Conservation (phyloP, 2,113 vertebrate genomes). For the Varanus salvator region DNA sequence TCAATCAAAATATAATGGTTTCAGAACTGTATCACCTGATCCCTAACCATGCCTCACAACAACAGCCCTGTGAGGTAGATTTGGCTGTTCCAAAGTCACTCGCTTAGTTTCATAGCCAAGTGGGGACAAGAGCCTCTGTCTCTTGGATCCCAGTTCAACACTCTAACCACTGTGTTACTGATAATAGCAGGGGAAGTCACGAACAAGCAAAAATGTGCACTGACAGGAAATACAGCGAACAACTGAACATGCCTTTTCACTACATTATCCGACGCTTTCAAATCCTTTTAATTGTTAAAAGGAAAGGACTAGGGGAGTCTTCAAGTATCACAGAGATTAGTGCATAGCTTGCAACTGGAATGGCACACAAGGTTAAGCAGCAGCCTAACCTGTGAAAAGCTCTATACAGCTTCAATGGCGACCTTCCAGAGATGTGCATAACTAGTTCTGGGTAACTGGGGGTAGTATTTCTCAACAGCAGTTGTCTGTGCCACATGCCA, state of each 20-base stretch:
- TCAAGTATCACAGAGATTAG: background rate
- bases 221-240: constrained; percentile 60
- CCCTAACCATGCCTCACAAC: background rate
- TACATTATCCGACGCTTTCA: background rate
- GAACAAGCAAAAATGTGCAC: constrained; percentile 19
- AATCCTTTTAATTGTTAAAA: background rate
- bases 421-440: background rate
- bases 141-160: too few relatives aligned
- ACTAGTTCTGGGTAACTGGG: background rate
- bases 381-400: background rate
- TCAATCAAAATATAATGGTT: background rate
- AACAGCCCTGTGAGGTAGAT: background rate
- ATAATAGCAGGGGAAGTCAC: background rate
- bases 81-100: constrained; percentile 45
- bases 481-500: background rate
- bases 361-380: background rate
- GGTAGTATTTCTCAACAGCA: background rate
- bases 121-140: too few relatives aligned
- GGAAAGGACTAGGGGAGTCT: background rate
- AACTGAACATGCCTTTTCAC: constrained; percentile 1
- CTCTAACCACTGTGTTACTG: too few relatives aligned
- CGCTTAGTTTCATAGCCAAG: too few relatives aligned
- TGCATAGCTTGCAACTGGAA: background rate
- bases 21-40: background rate
- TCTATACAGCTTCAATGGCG: background rate